Base-by-base conservation (phyloP, 2,113 vertebrate genomes). In the Cercopithecus mona region DNA sequence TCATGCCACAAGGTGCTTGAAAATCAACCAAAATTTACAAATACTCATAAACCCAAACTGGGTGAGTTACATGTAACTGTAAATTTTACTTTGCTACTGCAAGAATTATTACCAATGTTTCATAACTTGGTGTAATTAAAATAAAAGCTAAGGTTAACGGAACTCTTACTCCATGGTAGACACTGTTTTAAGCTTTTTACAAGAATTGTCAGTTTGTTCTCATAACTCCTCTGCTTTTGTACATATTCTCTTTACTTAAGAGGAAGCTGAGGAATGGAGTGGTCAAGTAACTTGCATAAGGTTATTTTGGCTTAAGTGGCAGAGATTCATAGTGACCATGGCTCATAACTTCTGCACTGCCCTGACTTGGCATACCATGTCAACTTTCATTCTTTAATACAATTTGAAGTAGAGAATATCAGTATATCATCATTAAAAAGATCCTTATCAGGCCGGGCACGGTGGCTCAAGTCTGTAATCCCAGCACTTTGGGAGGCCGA, bases 1-100 rank as follows among this genome's bases (percentile, higher is more conserved):
- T 45, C 93, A n/a, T 61, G 35, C 43, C 68, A 9, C 32, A 8
- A 90, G 57, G 61, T 84, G 76, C 25, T 86, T 80, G 68, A 70
- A 81, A 96, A 79, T 48, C 88, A 88, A 79, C 55, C 85, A 84
- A 50, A 84, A 85, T 81, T 70, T 90, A 88, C 50, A 88, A 93
- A 75, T 94, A 79, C 48, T 96, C 40, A 14, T 61, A 52, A 93
- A 66, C 40, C 35, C 79, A 66, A n/a, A 76, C 32, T 40, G 66
- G 59, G 52, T 90, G 90, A 73, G 22, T 32, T 57, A 1, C 82
- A 6, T 35, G 2, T 59, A 11, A 59, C 25, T 92, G 13, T 81
- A 81, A 90, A 80, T 93, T 64, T 70, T 66, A 50, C 48, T 85
- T 94, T 81, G 52, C 48, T n/a, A 22, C 11, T 78, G 8, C 40